Conservation (phyloP, 2,888 invertebrate genomes). For the Patella caerulea region DNA sequence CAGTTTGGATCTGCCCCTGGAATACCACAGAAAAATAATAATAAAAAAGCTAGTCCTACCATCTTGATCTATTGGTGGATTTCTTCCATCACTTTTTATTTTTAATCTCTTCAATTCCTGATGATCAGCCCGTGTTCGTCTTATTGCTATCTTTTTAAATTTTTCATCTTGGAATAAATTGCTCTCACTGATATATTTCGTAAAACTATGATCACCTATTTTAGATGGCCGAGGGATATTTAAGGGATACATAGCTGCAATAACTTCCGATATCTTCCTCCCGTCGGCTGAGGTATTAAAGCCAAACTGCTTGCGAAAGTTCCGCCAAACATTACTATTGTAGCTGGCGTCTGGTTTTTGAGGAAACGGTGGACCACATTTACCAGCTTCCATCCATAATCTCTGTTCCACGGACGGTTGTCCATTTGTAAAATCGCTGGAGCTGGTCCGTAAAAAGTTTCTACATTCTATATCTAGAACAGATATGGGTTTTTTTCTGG, state of each 20-base stretch:
- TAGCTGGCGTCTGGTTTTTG: slow-evolving; percentile 62
- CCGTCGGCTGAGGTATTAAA: slow-evolving; percentile 59
- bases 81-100: slow-evolving; percentile 61
- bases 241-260: slow-evolving; percentile 69
- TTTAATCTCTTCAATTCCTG: slow-evolving; percentile 60
- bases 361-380: slow-evolving; percentile 62
- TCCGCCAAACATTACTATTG: slow-evolving; percentile 70
- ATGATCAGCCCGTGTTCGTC: slow-evolving; percentile 58
- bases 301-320: slow-evolving; percentile 66
- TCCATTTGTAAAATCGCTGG: slow-evolving; percentile 51
- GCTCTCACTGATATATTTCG: slow-evolving; percentile 65
- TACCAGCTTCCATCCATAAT: slow-evolving; percentile 70
- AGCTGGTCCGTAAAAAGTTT: slow-evolving; percentile 61
- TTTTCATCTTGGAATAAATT: slow-evolving; percentile 63
- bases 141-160: slow-evolving; percentile 56
- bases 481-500: slow-evolving; percentile 49
- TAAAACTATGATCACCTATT: slow-evolving; percentile 66
- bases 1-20: too few relatives aligned
- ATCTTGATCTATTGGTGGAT: slow-evolving; percentile 67
- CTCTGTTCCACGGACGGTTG: slow-evolving; percentile 59
- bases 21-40: too few relatives aligned
- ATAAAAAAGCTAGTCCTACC: slow-evolving; percentile 45
- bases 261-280: slow-evolving; percentile 63
- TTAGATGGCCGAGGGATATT: slow-evolving; percentile 69
- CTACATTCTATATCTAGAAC: slow-evolving; percentile 67